A percentile compares a stretch with the other conserved stretches of the same genome.
Conservation (phyloP, 2,888 invertebrate genomes). For the Campoplex nolae region DNA sequence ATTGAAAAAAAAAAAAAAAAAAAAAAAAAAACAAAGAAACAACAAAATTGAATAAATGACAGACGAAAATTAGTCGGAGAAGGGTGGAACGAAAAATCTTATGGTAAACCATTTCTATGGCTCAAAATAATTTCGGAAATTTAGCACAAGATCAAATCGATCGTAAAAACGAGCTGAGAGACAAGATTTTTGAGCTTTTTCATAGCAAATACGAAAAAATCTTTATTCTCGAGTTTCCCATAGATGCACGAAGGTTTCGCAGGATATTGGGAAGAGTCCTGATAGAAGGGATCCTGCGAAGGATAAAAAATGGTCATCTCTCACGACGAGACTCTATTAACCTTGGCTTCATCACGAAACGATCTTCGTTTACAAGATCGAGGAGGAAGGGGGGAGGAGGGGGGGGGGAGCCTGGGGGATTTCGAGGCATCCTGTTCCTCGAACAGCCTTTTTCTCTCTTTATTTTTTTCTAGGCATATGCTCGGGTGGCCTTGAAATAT, state of each 20-base stretch:
- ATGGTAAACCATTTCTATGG: neutral
- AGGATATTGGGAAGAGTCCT: slow-evolving; percentile 21
- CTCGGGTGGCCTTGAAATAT: slow-evolving; percentile 9
- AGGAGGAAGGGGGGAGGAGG: neutral
- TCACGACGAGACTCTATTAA: slow-evolving; percentile 26
- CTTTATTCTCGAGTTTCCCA: neutral
- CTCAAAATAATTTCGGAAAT: neutral
- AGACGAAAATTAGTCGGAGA: neutral
- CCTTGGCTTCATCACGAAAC: slow-evolving; percentile 58
- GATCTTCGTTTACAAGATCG: slow-evolving; percentile 17
- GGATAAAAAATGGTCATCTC: slow-evolving; percentile 28
- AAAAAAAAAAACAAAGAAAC: no score
- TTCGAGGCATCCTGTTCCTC: slow-evolving; percentile 50
- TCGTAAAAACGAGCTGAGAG: neutral
- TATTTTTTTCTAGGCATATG: neutral
- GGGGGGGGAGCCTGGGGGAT: slow-evolving; percentile 9
- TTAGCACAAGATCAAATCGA: neutral
- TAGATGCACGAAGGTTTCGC: neutral
- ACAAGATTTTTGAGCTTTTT: no score
- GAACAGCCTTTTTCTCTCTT: slow-evolving; percentile 16
- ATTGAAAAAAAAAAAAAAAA: neutral
- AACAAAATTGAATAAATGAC: neutral
- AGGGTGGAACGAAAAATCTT: neutral
- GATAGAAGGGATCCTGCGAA: slow-evolving; percentile 29
- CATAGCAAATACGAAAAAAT: neutral